phyloP scores from a whole-genome alignment of 2,797 vertebrate genomes.

The Erethizon dorsatum region DNA sequence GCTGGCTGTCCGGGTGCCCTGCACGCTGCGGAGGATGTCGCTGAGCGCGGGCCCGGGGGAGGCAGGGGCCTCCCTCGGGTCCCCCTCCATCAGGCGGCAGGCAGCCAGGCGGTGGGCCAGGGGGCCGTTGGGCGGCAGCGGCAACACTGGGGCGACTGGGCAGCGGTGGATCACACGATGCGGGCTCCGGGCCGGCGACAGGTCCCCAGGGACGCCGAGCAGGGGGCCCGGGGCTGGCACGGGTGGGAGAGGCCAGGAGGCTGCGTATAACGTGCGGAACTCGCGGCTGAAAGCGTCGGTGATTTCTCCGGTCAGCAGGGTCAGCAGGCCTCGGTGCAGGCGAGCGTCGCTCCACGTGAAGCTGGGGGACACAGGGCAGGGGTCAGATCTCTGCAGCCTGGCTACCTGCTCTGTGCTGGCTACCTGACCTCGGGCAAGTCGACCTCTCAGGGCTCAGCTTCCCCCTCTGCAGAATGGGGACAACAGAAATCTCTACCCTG shows the following conservation, averaged over 20 bases:
- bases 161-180: conserved; percentile 77
- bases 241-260: conserved; percentile 88
- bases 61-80: background rate
- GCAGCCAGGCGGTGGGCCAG: conserved; percentile 71
- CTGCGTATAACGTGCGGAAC: conserved; percentile 94
- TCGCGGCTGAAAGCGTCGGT: conserved; percentile 92
- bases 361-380: conserved; percentile 82
- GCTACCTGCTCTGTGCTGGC: background rate
- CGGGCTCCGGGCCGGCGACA: conserved; percentile 58
- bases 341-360: conserved; percentile 95
- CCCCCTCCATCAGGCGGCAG: conserved; percentile 41
- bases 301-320: conserved; percentile 91
- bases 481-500: too few species aligned
- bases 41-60: conserved; percentile 79
- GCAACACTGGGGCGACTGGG: conserved; percentile 72
- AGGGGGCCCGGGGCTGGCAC: conserved; percentile 22
- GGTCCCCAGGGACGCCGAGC: background rate
- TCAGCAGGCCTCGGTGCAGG: conserved; percentile 94
- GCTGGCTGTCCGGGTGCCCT: conserved; percentile 67
- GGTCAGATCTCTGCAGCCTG: background rate
- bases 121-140: rapidly evolving
- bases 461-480: background rate
- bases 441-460: background rate
- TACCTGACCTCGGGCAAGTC: background rate
- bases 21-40: conserved; percentile 83